Conservation (phyloP, 2,113 vertebrate species). For the Sclerurus mexicanus region DNA sequence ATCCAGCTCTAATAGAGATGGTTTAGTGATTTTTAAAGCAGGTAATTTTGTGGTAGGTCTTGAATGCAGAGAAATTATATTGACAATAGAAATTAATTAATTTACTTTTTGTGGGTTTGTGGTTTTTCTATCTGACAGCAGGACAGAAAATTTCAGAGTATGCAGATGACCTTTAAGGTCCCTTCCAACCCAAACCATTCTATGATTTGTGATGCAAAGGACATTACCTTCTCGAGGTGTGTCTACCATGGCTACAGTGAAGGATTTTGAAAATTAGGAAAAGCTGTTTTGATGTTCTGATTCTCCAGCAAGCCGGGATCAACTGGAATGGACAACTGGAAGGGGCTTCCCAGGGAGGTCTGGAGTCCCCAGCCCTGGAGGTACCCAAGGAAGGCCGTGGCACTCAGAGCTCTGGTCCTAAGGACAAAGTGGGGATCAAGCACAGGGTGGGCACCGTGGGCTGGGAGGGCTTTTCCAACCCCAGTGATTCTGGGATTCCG, state of each 20-base stretch:
- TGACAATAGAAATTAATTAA: conserved; percentile 14
- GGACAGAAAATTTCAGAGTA: background rate
- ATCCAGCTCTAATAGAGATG: background rate
- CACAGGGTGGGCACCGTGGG: fast-evolving
- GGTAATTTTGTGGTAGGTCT: background rate
- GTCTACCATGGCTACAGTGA: fast-evolving
- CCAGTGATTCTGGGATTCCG: background rate
- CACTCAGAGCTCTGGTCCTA: background rate
- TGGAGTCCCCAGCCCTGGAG: background rate
- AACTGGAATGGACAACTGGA: background rate
- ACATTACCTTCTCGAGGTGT: background rate
- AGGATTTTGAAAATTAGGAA: background rate
- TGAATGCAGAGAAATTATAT: background rate
- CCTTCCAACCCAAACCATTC: background rate
- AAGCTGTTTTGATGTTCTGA: background rate
- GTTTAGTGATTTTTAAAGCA: background rate
- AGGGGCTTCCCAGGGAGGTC: background rate
- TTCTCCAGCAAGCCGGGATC: background rate
- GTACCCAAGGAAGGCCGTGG: fast-evolving
- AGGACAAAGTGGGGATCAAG: fast-evolving
- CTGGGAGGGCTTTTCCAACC: background rate
- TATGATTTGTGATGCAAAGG: background rate
- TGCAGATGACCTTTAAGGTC: background rate
- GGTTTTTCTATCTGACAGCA: background rate
- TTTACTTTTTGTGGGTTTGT: background rate